These are phyloP conservation scores for Mythimna vitellina DNA, from an alignment of 2,888 invertebrate species.

Conservation along the genomic window DNA sequence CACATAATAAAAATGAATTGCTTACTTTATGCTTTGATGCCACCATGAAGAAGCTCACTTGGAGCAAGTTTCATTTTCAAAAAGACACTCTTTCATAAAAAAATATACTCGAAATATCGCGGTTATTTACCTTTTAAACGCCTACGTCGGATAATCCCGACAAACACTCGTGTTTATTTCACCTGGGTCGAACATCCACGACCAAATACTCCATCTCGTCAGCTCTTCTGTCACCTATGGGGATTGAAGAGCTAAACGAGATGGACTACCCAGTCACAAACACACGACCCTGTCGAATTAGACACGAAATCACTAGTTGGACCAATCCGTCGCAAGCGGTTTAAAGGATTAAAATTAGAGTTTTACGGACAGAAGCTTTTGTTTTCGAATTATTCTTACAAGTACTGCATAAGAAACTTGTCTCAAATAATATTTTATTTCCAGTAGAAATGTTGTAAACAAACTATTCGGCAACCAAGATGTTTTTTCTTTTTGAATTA, in stretches of 20 bases:
- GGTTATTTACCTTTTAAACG: background rate
- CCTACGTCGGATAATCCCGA: no score
- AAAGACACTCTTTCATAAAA: conserved; percentile 59
- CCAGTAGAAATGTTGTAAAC: background rate
- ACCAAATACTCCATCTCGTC: no score
- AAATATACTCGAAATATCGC: conserved; percentile 18
- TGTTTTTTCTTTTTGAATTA: no score
- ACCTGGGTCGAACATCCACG: no score
- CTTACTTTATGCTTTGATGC: conserved; percentile 79
- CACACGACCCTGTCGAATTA: no score
- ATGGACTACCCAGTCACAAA: no score
- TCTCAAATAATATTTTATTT: background rate
- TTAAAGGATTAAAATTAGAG: background rate
- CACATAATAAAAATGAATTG: conserved; percentile 73
- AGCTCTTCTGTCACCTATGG: no score
- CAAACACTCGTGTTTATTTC: no score
- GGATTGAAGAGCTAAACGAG: no score
- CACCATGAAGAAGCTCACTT: conserved; percentile 61
- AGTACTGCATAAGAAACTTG: conserved; percentile 19
- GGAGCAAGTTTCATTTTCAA: conserved; percentile 81
- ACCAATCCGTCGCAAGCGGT: no score
- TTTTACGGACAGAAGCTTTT: conserved; percentile 26
- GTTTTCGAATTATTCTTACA: background rate
- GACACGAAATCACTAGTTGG: no score
- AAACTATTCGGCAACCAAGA: background rate